phyloP scores from a whole-genome alignment of 2,888 invertebrate species.

The Pollenia angustigena region DNA sequence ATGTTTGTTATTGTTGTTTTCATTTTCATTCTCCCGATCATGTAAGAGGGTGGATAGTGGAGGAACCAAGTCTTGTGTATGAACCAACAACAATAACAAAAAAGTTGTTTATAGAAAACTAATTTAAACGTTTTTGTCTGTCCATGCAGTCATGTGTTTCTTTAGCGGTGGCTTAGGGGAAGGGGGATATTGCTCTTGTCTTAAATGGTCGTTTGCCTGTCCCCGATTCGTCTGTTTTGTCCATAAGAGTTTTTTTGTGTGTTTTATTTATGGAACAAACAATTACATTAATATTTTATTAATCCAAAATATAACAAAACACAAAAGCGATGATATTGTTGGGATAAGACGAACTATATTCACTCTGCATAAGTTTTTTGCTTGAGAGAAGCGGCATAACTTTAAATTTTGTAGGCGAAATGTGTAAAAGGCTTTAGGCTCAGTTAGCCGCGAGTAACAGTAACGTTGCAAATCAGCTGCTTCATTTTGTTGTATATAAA shows the following conservation, averaged over 20 bases:
- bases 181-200: neutral
- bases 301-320: neutral
- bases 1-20: slow-evolving; percentile 48
- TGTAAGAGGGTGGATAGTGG: slow-evolving; percentile 15
- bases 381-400: no score
- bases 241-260: neutral
- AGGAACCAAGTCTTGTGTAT: slow-evolving; percentile 12
- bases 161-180: neutral
- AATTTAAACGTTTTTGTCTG: slow-evolving; percentile 10
- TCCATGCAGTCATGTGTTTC: slow-evolving; percentile 15
- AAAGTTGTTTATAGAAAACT: slow-evolving; percentile 19
- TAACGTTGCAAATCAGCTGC: no score
- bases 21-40: neutral
- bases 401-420: no score
- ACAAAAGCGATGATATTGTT: neutral
- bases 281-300: slow-evolving; percentile 6
- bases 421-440: no score
- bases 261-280: slow-evolving; percentile 37
- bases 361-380: no score
- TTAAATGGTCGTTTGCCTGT: slow-evolving; percentile 44
- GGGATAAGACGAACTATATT: neutral
- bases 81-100: slow-evolving; percentile 4
- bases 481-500: no score
- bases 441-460: no score
- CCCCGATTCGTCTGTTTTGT: slow-evolving; percentile 17